Base-by-base conservation (phyloP, 1,140 invertebrate species). In the Sitophilus oryzae region DNA sequence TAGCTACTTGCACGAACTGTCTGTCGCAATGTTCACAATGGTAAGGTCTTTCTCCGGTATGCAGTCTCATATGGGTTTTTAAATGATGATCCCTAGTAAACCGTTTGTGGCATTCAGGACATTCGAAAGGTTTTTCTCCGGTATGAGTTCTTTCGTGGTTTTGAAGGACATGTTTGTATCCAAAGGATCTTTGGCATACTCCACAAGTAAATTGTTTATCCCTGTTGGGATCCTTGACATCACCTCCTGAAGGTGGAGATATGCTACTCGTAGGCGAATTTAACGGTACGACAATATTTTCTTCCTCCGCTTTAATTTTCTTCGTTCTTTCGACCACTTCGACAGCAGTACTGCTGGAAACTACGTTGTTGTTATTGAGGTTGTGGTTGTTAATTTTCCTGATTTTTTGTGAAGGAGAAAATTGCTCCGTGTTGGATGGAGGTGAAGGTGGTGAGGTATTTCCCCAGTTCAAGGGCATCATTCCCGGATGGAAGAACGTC, bases 81-180 rank as follows among this genome's bases (percentile, higher is more conserved):
- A 95, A 74, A 64, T 96, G 92, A 66, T 95, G 92, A 70, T 96
- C 92, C n/a, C 95, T 82, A 1, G 94, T 97, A 70, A 98, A 98
- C 58, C 90, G 81, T 70, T 96, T 93, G 61, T 93, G 86, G 71
- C 95, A 98, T 71, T 92, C 86, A 4, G 84, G 85, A 69, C 95
- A 98, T 67, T 95, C 89, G 75, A 97, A 97, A 0, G 95, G 95
- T 66, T 96, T 95, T 67, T 95, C 92, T 0, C 95, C 94, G 0
- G 94, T 97, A 71, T 98, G 95, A 0, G 93, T 98, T 44, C 94
- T 82, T 60, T 96, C 91, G 71, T 98, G 94, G 68, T 98, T 98
- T 69, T 95, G 91, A 15, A 95, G 74, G 2, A 96, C 92, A 71
- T 96, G 92, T 67, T 96, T 96, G 75, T 96, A 95, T 5, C 91